Percentiles rank a stretch among this genome's conserved stretches.
phyloP scores from a whole-genome alignment of 2,888 invertebrate species.

The Lithophane semibrunnea region DNA sequence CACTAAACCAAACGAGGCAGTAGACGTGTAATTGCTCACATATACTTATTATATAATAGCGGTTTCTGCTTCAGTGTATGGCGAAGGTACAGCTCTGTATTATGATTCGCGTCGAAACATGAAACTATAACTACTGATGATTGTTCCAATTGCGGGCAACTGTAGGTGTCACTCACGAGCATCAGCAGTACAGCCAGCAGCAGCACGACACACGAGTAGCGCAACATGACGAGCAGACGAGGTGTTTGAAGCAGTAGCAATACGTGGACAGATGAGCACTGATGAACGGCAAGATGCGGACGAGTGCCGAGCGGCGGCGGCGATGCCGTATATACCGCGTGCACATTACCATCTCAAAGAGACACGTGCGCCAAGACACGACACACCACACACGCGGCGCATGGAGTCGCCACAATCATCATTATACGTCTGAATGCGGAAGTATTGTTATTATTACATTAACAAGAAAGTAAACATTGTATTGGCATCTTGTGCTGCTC shows the following conservation, averaged over 20 bases:
- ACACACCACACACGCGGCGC: background rate
- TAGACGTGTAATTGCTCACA: background rate
- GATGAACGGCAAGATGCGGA: background rate
- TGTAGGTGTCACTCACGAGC: conserved; percentile 19
- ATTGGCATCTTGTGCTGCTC: background rate
- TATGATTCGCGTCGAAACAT: background rate
- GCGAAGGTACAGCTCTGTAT: background rate
- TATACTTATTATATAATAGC: background rate
- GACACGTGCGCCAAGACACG: background rate
- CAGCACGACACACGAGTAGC: conserved; percentile 12
- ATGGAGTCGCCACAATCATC: background rate
- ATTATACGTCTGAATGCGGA: background rate
- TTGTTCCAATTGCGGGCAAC: background rate
- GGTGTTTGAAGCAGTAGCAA: background rate
- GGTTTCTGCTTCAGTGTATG: background rate
- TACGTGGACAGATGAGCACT: background rate
- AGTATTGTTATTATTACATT: background rate
- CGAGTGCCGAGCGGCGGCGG: background rate
- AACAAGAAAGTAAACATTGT: background rate
- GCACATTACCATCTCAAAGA: conserved; percentile 37
- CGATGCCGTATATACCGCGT: conserved; percentile 16
- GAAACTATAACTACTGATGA: background rate
- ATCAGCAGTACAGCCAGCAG: conserved; percentile 22
- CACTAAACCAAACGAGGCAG: no score
- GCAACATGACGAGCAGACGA: conserved; percentile 10